Conservation (phyloP, 1,140 invertebrate species). For the Drosophila sulfurigaster region DNA sequence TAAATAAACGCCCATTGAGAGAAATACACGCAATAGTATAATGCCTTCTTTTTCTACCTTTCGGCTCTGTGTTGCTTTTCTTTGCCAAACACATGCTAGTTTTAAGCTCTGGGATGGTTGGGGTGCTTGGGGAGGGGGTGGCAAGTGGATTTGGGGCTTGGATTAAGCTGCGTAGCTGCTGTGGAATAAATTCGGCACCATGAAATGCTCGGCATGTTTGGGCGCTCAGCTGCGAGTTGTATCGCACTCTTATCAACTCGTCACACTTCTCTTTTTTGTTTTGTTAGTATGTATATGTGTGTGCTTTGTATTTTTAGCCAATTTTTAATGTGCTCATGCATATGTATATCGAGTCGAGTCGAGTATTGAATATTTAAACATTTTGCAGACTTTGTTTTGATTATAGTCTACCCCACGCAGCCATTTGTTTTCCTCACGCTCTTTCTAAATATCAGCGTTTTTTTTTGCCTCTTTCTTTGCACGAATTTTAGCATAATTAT, state of each 20-base stretch:
- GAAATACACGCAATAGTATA: constrained; percentile 17
- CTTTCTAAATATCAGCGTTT: constrained; percentile 70
- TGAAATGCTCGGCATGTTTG: constrained; percentile 25
- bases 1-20: constrained; percentile 38
- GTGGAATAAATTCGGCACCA: constrained; percentile 25
- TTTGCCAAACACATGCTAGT: constrained; percentile 15
- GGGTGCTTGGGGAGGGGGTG: neutral
- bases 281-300: neutral
- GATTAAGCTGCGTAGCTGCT: constrained; percentile 35
- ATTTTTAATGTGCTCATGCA: constrained; percentile 33
- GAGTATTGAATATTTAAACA: constrained; percentile 61
- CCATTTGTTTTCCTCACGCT: constrained; percentile 66
- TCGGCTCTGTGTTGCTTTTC: neutral
- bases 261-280: constrained; percentile 1
- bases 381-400: constrained; percentile 79
- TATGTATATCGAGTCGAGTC: constrained; percentile 39
- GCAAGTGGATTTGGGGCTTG: constrained; percentile 3
- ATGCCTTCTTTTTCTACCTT: constrained; percentile 9
- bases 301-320: constrained; percentile 27
- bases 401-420: constrained; percentile 42
- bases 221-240: constrained; percentile 14
- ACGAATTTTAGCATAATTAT: constrained; percentile 51
- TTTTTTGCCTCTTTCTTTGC: constrained; percentile 22
- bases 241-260: constrained; percentile 9
- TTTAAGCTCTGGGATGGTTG: neutral